A percentile compares a stretch with the other conserved stretches of the same genome.
These are phyloP conservation scores for Serinus canaria DNA, from an alignment of 2,113 vertebrate genomes.

Conservation along the genomic window DNA sequence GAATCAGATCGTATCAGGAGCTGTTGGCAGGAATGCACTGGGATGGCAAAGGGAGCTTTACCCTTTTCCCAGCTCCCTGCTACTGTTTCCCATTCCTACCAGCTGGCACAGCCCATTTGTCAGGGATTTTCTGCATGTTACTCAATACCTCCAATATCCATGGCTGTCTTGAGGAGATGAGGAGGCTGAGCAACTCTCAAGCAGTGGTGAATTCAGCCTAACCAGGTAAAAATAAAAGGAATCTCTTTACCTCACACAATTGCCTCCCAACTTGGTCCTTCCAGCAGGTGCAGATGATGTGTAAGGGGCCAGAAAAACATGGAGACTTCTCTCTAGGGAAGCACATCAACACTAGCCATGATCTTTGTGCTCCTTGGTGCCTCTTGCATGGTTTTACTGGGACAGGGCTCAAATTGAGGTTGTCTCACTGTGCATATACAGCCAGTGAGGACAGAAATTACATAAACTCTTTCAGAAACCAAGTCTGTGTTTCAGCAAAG, in stretches of 20 bases:
- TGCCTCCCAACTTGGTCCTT: background rate
- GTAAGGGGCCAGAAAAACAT: background rate
- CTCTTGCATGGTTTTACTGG: background rate
- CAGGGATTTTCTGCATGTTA: background rate
- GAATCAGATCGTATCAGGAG: background rate
- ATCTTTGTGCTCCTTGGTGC: background rate
- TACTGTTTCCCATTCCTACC: background rate
- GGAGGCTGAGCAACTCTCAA: background rate
- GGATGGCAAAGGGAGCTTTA: background rate
- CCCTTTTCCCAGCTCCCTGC: background rate
- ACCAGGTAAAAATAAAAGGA: background rate
- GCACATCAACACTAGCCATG: background rate
- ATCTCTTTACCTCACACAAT: background rate
- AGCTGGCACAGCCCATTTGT: background rate
- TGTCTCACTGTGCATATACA: background rate
- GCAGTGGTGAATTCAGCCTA: background rate
- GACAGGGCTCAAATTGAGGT: background rate
- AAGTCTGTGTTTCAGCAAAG: background rate
- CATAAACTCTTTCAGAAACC: background rate
- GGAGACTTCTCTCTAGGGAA: background rate
- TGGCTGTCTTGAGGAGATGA: background rate
- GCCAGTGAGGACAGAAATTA: background rate
- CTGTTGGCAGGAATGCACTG: background rate
- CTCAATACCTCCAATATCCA: background rate
- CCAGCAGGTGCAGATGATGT: accelerated